These are phyloP conservation scores for Choloepus hoffmanni DNA, from an alignment of 2,113 vertebrate genomes.

Conservation along the genomic window DNA sequence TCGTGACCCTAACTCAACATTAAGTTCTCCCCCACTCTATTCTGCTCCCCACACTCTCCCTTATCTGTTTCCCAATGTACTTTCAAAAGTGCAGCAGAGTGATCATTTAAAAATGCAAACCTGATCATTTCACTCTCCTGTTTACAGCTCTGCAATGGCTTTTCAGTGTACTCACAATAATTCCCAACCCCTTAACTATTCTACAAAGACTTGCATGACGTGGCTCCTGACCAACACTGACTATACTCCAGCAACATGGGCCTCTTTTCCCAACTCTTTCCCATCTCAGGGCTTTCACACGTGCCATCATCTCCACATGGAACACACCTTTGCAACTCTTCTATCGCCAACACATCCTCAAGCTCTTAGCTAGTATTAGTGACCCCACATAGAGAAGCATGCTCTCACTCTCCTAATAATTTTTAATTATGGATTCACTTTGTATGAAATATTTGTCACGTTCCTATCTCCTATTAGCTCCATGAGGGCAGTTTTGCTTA, in stretches of 20 bases:
- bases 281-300: background rate
- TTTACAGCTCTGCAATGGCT: background rate
- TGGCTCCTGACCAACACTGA: background rate
- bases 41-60: too few relatives aligned
- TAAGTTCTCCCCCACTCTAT: background rate
- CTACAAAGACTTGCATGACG: background rate
- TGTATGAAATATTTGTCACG: background rate
- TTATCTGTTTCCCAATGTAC: background rate
- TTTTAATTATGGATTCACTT: background rate
- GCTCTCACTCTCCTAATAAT: background rate
- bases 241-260: background rate
- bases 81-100: background rate
- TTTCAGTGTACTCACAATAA: background rate
- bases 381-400: background rate
- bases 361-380: background rate
- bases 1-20: background rate
- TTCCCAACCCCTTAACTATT: background rate
- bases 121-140: background rate
- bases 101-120: background rate
- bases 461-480: background rate
- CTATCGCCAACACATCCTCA: background rate
- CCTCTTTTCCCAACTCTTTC: background rate
- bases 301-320: background rate
- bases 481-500: background rate
- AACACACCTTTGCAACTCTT: background rate